Conservation (phyloP, 2,888 invertebrate species). For the Fabriciana adippe region DNA sequence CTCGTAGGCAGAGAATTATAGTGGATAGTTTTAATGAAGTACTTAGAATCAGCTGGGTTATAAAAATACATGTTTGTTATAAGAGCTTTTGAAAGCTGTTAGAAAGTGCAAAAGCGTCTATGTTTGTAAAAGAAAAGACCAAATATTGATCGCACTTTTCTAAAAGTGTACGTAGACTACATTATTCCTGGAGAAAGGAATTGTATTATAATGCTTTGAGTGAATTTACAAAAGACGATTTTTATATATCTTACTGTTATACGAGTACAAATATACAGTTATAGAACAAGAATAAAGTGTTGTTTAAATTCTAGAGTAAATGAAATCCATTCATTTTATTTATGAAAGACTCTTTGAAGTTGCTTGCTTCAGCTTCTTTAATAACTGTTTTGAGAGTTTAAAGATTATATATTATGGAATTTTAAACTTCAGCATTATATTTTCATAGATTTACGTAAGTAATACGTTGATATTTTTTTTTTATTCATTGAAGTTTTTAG, state of each 20-base stretch:
- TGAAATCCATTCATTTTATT: conserved; percentile 8
- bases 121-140: no score
- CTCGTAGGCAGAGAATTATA: background rate
- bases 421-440: background rate
- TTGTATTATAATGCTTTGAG: no score
- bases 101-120: background rate
- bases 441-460: background rate
- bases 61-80: conserved; percentile 7
- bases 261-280: no score
- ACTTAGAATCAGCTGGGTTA: conserved; percentile 3
- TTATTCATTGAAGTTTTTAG: no score
- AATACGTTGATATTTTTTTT: background rate
- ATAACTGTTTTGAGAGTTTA: conserved; percentile 1
- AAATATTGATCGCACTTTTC: no score
- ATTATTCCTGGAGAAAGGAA: no score
- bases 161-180: no score
- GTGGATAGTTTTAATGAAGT: background rate
- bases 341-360: conserved; percentile 12
- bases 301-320: conserved; percentile 1
- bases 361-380: conserved; percentile 4
- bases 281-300: no score
- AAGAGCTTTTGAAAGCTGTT: background rate
- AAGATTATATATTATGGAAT: background rate
- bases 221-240: no score
- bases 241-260: no score